Conservation (phyloP, 1,140 invertebrate species). For the Polypedilum vanderplanki region DNA sequence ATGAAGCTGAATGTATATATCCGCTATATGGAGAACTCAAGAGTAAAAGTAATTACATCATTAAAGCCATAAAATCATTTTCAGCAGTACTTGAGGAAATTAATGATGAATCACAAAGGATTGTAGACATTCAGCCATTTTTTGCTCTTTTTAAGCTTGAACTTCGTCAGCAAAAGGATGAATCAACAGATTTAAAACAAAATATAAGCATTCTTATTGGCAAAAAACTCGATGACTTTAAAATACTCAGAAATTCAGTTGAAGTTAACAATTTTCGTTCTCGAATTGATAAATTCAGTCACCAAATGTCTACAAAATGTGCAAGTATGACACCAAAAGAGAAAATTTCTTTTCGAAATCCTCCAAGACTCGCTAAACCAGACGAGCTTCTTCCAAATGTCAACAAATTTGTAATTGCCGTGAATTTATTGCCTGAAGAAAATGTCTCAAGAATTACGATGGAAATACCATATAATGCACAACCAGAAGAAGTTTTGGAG, state of each 20-base stretch:
- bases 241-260: slow-evolving; percentile 65
- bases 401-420: slow-evolving; percentile 38
- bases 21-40: slow-evolving; percentile 72
- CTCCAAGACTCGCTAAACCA: slow-evolving; percentile 58
- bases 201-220: slow-evolving; percentile 80
- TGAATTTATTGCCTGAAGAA: slow-evolving; percentile 40
- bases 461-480: slow-evolving; percentile 57
- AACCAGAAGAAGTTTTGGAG: slow-evolving; percentile 60
- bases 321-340: slow-evolving; percentile 59
- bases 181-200: slow-evolving; percentile 71
- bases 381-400: slow-evolving; percentile 54
- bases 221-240: slow-evolving; percentile 81
- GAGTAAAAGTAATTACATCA: slow-evolving; percentile 72
- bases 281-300: slow-evolving; percentile 69
- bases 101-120: slow-evolving; percentile 72
- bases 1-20: slow-evolving; percentile 57
- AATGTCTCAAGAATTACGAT: slow-evolving; percentile 57
- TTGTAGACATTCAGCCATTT: slow-evolving; percentile 81
- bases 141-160: slow-evolving; percentile 74
- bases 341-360: slow-evolving; percentile 71
- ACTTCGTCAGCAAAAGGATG: slow-evolving; percentile 68
- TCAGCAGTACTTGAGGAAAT: slow-evolving; percentile 75
- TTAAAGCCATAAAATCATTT: slow-evolving; percentile 68
- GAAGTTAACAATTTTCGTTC: slow-evolving; percentile 74
- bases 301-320: slow-evolving; percentile 61